Conservation (phyloP, 2,797 vertebrate species). For the Remorina albescens region DNA sequence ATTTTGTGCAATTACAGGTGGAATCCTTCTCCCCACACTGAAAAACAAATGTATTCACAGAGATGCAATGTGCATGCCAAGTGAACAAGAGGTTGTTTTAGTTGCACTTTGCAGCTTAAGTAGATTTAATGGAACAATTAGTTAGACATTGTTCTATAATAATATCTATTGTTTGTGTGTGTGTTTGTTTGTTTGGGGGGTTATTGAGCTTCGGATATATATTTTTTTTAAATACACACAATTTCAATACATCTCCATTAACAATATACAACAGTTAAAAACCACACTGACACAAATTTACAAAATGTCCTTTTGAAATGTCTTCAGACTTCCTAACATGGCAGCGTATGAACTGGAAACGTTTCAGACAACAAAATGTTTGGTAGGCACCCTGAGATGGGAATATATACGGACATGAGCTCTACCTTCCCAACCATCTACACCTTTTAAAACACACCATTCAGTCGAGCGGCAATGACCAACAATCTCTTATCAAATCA, state of each 20-base stretch:
- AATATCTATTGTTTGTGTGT: slow-evolving; percentile 36
- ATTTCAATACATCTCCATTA: slow-evolving; percentile 63
- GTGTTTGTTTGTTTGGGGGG: too few species aligned
- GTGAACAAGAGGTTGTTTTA: slow-evolving; percentile 51
- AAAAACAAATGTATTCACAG: slow-evolving; percentile 22
- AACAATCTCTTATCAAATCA: slow-evolving; percentile 37
- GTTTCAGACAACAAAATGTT: slow-evolving; percentile 59
- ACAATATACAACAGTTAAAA: slow-evolving; percentile 74
- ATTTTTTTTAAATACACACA: slow-evolving; percentile 42
- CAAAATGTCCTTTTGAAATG: slow-evolving; percentile 66
- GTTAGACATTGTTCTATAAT: slow-evolving; percentile 27
- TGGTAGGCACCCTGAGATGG: slow-evolving; percentile 81
- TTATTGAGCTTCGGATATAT: slow-evolving; percentile 47
- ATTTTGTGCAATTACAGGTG: slow-evolving; percentile 23
- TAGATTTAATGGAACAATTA: slow-evolving; percentile 27
- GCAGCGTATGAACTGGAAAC: slow-evolving; percentile 56
- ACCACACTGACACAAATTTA: slow-evolving; percentile 72
- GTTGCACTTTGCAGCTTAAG: slow-evolving; percentile 55
- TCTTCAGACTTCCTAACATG: slow-evolving; percentile 55
- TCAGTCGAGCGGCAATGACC: slow-evolving; percentile 45
- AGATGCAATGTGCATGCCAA: slow-evolving; percentile 34
- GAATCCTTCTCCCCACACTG: slow-evolving; percentile 5
- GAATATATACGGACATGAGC: slow-evolving; percentile 73
- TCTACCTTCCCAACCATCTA: slow-evolving; percentile 54
- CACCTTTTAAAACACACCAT: slow-evolving; percentile 27